These are phyloP conservation scores for Drosophila busckii DNA, from an alignment of 1,140 invertebrate species.

Conservation along the genomic window DNA sequence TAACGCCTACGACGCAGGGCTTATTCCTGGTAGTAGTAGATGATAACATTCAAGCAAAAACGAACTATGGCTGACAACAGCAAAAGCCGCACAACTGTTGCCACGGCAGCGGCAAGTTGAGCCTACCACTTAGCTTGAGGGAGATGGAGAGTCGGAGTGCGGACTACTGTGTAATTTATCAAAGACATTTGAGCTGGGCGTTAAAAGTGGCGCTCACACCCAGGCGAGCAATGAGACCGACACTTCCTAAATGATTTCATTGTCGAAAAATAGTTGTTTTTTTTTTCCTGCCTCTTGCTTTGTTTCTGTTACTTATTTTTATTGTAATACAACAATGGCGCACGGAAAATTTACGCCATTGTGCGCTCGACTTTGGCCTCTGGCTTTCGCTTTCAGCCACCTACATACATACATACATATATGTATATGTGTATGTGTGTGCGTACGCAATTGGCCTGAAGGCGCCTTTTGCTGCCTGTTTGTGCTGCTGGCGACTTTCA, in stretches of 20 bases:
- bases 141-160: conserved; percentile 2
- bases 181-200: conserved; percentile 53
- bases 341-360: conserved; percentile 37
- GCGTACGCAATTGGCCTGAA: no score
- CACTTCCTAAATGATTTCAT: conserved; percentile 72
- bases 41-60: no score
- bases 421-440: no score
- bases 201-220: conserved; percentile 44
- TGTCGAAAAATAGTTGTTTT: conserved; percentile 63
- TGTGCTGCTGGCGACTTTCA: conserved; percentile 8
- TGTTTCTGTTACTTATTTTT: no score
- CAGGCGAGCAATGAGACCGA: conserved; percentile 27
- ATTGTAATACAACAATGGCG: conserved; percentile 27
- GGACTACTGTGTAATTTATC: conserved; percentile 47
- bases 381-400: conserved; percentile 6
- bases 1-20: no score
- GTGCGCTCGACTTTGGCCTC: conserved; percentile 14
- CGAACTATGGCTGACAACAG: conserved; percentile 17
- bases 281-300: not conserved
- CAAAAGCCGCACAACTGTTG: not conserved
- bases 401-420: no score
- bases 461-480: not conserved
- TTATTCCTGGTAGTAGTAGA: no score
- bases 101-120: conserved; percentile 15
- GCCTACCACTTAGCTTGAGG: conserved; percentile 11